Base-by-base conservation (phyloP, 2,113 vertebrate genomes). In the Bolborhynchus lineola region DNA sequence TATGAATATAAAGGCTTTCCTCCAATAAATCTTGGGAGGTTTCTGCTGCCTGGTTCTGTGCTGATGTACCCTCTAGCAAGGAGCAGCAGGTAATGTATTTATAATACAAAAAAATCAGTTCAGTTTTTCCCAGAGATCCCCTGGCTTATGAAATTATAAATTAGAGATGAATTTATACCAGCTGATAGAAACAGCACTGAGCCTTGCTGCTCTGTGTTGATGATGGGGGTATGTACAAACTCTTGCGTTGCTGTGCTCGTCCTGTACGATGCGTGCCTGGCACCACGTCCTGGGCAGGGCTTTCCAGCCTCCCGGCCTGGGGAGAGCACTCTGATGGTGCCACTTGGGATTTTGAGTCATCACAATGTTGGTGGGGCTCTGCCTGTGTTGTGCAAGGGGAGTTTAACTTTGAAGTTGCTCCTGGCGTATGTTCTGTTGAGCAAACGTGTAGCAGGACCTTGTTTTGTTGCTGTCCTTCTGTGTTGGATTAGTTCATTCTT, bases 321-420 rank as follows among this genome's bases (percentile, higher is more conserved):
- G 53, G 42, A 81, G n/a, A 80, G 35, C 9, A 3, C 49, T 60
- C 7, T 2, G 50, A 28, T 46, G 44, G 42, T 42, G 64, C 52
- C 60, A 41, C 39, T 92, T 0, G 1, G 76, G 72, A 16, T 77
- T 86, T 95, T 68, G 95, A 92, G 46, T 95, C 90, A 75, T 37
- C 52, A 4, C 3, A 0, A 12, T 0, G 3, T 59, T 63, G n/a
- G 26, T 67, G 77, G 80, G 31, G 53, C 64, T 77, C 67, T 72
- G 84, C 28, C 4, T 4, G 12, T 87, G 72, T 92, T 47, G 11
- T 77, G 94, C 70, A 92, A 92, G 74, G 83, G 76, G 19, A 3
- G 6, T 57, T 95, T 89, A 29, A 10, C 91, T 97, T 97, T 94
- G 94, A 95, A 96, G 88, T 95, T 1, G 3, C 74, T 95, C 80